A percentile compares a stretch with the other conserved stretches of the same genome.
Conservation (phyloP, 2,113 vertebrate species). For the Cinclus cinclus region DNA sequence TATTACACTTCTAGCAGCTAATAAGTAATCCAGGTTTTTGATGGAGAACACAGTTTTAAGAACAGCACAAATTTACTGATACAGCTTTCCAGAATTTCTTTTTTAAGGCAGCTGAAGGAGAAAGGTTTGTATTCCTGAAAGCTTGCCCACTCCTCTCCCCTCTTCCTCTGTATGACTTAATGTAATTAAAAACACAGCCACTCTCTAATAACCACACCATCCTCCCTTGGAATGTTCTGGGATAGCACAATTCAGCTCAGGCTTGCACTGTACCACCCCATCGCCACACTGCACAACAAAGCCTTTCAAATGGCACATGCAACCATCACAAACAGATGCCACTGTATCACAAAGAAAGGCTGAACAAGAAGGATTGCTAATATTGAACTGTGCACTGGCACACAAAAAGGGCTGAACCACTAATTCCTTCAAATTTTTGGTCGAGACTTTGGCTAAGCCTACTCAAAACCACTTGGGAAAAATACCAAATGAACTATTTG, state of each 20-base stretch:
- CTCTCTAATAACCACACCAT: neutral
- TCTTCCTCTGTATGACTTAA: neutral
- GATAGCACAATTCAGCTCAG: neutral
- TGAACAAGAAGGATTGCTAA: neutral
- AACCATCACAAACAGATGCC: neutral
- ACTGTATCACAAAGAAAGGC: neutral
- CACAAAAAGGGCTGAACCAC: neutral
- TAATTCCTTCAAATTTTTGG: neutral
- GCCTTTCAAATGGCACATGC: neutral
- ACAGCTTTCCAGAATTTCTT: neutral
- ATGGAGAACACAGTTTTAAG: neutral
- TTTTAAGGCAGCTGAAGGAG: neutral
- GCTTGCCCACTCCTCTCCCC: neutral
- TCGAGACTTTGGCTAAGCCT: neutral
- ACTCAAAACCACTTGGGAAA: neutral
- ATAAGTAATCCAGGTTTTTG: neutral
- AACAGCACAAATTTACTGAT: neutral
- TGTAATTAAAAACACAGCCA: neutral
- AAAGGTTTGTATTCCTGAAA: neutral
- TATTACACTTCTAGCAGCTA: neutral
- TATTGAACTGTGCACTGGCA: neutral
- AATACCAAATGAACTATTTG: neutral
- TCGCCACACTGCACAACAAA: neutral
- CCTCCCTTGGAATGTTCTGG: neutral
- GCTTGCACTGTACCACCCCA: neutral